phyloP scores from a whole-genome alignment of 2,113 vertebrate species.

The Poeciliopsis retropinna region DNA sequence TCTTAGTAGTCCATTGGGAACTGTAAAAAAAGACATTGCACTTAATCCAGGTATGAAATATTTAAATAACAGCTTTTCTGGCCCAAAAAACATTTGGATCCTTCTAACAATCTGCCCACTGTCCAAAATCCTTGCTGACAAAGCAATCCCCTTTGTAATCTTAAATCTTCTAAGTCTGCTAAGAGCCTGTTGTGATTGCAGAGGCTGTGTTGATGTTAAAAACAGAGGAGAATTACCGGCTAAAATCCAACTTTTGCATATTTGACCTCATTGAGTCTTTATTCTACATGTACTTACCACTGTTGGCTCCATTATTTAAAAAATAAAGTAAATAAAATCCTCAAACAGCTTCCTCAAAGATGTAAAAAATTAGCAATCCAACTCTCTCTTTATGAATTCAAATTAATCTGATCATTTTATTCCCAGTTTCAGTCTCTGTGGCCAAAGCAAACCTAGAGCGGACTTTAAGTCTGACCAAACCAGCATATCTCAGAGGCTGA shows the following conservation, averaged over 20 bases:
- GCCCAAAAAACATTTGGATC: neutral
- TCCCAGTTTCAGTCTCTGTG: constrained; percentile 44
- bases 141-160: constrained; percentile 8
- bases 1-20: neutral
- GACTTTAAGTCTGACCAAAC: constrained; percentile 60
- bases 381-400: constrained; percentile 1
- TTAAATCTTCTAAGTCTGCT: constrained; percentile 17
- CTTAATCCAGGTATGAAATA: neutral
- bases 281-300: constrained; percentile 56
- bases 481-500: constrained; percentile 71
- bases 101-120: constrained; percentile 8
- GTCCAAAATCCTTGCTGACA: constrained; percentile 31
- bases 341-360: constrained; percentile 12
- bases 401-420: constrained; percentile 24
- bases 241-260: constrained; percentile 18
- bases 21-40: neutral
- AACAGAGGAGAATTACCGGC: neutral
- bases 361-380: constrained; percentile 18
- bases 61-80: constrained; percentile 6
- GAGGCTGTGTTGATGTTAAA: constrained; percentile 2
- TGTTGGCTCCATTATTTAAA: constrained; percentile 55
- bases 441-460: constrained; percentile 47
- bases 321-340: constrained; percentile 18
- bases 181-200: constrained; percentile 22
- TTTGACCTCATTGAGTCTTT: neutral